Evolutionary conservation across 92 coral and sea anemone genomes (phyloP).

Genomic region (Nematostella vectensis): DNA sequence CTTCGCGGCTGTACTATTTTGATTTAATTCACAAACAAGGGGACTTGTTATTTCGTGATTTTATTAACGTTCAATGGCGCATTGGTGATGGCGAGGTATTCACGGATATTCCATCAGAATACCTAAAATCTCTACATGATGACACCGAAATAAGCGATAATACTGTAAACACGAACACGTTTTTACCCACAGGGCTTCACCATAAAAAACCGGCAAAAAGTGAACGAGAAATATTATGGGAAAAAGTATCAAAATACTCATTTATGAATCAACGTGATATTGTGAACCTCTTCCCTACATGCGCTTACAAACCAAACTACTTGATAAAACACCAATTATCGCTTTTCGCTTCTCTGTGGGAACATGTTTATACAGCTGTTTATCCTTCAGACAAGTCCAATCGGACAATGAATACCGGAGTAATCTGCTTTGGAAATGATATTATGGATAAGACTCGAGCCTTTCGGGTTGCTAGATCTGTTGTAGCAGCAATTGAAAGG

Average conservation of each 20-base stretch:
- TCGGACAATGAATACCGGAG: constrained; percentile 6
- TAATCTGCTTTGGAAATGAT: constrained; percentile 76
- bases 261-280: constrained; percentile 30
- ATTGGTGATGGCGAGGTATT: constrained; percentile 1
- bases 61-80: constrained; percentile 48
- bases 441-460: constrained; percentile 37
- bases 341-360: constrained; percentile 61
- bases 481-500: constrained; percentile 36
- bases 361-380: constrained; percentile 58
- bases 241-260: constrained; percentile 45
- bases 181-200: constrained; percentile 18
- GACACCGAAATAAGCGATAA: constrained; percentile 30
- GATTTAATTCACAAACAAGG: constrained; percentile 74
- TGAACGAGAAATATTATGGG: constrained; percentile 13
- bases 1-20: constrained; percentile 38
- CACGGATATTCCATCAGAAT: constrained; percentile 26
- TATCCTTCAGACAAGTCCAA: constrained; percentile 54
- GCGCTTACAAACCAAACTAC: constrained; percentile 24
- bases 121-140: constrained; percentile 32
- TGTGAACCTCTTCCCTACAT: constrained; percentile 47
- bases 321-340: constrained; percentile 20
- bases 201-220: constrained; percentile 19
- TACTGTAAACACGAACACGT: constrained; percentile 27
- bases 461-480: constrained; percentile 17
- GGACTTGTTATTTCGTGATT: not conserved